Conservation (phyloP, 2,888 invertebrate species). For the Phyllotreta cruciferae region DNA sequence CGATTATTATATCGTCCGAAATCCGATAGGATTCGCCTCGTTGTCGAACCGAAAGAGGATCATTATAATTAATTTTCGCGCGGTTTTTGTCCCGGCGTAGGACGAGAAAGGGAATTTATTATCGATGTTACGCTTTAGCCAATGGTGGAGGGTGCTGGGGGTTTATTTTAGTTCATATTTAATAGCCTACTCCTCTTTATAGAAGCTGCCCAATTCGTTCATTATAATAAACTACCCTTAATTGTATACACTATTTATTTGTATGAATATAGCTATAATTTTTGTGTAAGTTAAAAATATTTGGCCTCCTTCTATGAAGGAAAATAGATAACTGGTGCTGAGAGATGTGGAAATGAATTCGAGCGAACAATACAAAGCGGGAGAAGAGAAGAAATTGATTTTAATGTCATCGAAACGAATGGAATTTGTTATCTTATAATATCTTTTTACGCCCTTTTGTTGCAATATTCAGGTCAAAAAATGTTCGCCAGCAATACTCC, state of each 20-base stretch:
- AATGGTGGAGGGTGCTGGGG: not conserved
- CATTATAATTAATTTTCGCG: conserved; percentile 28
- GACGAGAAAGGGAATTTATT: conserved; percentile 16
- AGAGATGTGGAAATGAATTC: conserved; percentile 17
- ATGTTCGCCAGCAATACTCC: too few species aligned
- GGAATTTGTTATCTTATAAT: conserved; percentile 2
- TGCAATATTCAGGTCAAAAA: not conserved
- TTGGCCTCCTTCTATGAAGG: too few species aligned
- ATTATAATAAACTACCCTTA: too few species aligned
- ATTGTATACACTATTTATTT: too few species aligned
- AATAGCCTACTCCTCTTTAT: too few species aligned
- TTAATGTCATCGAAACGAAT: conserved; percentile 11
- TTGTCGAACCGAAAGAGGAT: conserved; percentile 23
- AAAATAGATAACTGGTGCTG: conserved; percentile 15
- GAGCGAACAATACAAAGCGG: conserved; percentile 19
- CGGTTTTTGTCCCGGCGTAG: conserved; percentile 14
- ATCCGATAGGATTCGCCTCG: conserved; percentile 34
- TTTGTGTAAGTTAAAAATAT: too few species aligned
- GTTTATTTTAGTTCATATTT: too few species aligned
- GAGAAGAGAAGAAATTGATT: conserved; percentile 18
- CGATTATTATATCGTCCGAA: conserved; percentile 37
- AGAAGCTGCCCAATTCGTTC: too few species aligned
- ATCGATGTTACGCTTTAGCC: not conserved
- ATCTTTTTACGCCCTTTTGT: not conserved
- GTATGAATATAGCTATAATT: too few species aligned